Conservation (phyloP, 2,888 invertebrate genomes). For the Monopis laevigella region DNA sequence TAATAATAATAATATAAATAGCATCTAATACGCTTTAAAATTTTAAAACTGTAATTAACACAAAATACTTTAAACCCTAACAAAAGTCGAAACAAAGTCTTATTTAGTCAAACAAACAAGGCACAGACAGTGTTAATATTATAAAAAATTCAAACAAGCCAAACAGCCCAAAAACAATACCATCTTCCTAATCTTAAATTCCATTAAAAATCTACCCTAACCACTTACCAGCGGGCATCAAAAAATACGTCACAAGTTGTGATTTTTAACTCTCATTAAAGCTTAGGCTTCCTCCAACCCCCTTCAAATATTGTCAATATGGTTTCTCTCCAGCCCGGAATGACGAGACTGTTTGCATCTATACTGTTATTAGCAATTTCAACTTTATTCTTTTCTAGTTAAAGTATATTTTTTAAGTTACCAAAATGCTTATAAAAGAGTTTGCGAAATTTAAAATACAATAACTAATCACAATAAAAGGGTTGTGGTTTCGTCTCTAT, state of each 20-base stretch:
- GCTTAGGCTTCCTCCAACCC: conserved; percentile 10
- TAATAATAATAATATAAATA: too few species aligned
- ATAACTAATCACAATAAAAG: conserved; percentile 66
- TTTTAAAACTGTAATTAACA: too few species aligned
- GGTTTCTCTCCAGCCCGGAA: conserved; percentile 12
- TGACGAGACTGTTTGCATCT: conserved; percentile 5
- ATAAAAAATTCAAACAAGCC: too few species aligned
- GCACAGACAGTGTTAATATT: too few species aligned
- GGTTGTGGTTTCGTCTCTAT: conserved; percentile 56
- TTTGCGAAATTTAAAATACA: conserved; percentile 34
- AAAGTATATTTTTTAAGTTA: background rate
- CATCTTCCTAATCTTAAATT: background rate
- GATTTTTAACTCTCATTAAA: conserved; percentile 51
- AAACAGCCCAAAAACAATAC: too few species aligned
- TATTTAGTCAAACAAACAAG: too few species aligned
- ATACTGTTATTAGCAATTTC: background rate
- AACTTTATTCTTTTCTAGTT: background rate
- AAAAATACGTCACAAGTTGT: conserved; percentile 16
- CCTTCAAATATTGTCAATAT: conserved; percentile 28
- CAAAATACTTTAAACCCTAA: too few species aligned
- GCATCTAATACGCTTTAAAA: too few species aligned
- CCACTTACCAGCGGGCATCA: background rate
- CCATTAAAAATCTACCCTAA: background rate
- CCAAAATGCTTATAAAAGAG: background rate
- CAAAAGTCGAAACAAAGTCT: too few species aligned